phyloP scores from a whole-genome alignment of 2,113 vertebrate genomes.

The Sinocyclocheilus grahami region DNA sequence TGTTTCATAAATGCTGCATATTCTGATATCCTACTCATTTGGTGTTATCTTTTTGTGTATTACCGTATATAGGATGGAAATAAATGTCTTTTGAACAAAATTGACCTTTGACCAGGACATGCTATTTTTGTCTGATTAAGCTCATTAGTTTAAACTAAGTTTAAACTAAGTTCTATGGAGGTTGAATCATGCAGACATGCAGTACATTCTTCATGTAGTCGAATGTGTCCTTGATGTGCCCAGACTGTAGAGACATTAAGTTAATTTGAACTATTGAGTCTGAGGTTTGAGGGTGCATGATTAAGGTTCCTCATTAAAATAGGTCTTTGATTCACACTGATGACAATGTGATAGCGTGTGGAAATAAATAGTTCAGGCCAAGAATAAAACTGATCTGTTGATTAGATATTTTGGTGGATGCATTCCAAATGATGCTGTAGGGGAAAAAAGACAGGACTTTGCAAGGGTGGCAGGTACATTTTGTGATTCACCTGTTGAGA shows the following conservation, averaged over 20 bases:
- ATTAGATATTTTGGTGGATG: conserved; percentile 26
- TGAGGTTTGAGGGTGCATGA: neutral
- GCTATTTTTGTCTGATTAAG: conserved; percentile 61
- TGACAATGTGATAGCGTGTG: conserved; percentile 12
- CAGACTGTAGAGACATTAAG: neutral
- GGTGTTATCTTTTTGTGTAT: neutral
- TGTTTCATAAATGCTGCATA: neutral
- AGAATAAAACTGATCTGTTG: conserved; percentile 30
- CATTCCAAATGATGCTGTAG: conserved; percentile 15
- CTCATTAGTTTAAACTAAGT: conserved; percentile 36
- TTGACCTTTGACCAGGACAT: neutral
- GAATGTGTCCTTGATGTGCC: neutral
- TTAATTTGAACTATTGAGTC: neutral
- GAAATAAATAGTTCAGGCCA: conserved; percentile 5
- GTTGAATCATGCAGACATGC: conserved; percentile 63
- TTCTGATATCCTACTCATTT: neutral
- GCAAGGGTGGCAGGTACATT: neutral
- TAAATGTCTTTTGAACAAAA: neutral
- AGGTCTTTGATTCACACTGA: neutral
- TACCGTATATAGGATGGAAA: neutral
- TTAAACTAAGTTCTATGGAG: conserved; percentile 43
- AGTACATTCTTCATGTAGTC: conserved; percentile 38
- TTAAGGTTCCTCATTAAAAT: neutral
- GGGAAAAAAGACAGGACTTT: neutral
- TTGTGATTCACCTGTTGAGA: neutral